These are phyloP conservation scores for Chaetops frenatus DNA, from an alignment of 2,113 vertebrate genomes.

Conservation along the genomic window DNA sequence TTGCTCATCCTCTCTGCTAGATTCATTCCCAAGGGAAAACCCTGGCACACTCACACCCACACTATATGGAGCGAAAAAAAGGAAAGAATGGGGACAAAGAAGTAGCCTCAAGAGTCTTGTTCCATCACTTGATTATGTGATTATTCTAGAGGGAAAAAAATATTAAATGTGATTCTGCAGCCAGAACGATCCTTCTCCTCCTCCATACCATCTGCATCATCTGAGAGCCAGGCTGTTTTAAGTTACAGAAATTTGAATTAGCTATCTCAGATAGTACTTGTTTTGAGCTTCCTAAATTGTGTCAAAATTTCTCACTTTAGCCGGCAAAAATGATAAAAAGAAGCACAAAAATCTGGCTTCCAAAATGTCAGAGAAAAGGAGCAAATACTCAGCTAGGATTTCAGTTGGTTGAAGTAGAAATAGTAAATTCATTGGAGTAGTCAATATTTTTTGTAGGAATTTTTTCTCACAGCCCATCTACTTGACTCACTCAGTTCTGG, in stretches of 20 bases:
- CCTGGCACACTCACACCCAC: background rate
- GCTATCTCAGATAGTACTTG: background rate
- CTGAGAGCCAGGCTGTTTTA: background rate
- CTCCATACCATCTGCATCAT: conserved; percentile 53
- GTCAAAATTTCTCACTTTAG: background rate
- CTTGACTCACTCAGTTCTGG: background rate
- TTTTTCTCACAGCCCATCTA: background rate
- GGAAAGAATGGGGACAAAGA: background rate
- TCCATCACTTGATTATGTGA: background rate
- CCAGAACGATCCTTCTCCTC: conserved; percentile 6
- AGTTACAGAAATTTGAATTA: conserved; percentile 22
- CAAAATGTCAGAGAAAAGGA: background rate
- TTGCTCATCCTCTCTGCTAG: background rate
- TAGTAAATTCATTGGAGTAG: background rate
- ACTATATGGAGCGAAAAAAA: background rate
- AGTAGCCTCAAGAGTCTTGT: background rate
- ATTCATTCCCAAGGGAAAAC: background rate
- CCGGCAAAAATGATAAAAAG: background rate
- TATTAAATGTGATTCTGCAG: background rate
- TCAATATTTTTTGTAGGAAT: background rate
- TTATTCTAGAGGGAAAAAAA: background rate
- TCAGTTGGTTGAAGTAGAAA: background rate
- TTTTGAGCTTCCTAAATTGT: background rate
- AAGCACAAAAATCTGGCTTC: background rate
- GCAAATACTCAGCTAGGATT: background rate